Evolutionary conservation across 92 coral and sea anemone species (phyloP).

Genomic region (Pocillopora meandrina): DNA sequence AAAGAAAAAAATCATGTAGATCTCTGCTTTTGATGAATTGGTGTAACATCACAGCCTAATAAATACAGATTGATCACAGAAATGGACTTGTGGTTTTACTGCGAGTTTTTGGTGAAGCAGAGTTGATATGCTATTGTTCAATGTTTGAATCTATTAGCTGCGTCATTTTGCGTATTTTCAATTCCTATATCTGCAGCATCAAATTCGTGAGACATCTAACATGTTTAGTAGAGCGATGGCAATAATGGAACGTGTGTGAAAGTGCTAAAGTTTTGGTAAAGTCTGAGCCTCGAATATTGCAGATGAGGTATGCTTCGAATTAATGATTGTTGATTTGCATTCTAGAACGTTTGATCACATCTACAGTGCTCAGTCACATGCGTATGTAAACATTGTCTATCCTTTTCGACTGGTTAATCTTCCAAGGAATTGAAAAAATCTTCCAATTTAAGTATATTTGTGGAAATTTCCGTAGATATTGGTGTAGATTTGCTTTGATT

Average conservation of each 20-base stretch:
- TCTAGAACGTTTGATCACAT: neutral
- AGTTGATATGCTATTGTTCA: neutral
- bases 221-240: neutral
- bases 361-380: neutral
- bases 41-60: conserved; percentile 46
- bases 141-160: neutral
- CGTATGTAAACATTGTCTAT: neutral
- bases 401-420: neutral
- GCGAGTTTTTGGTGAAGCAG: conserved; percentile 6
- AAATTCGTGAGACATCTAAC: neutral
- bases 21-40: conserved; percentile 28
- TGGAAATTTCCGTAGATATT: too few species aligned
- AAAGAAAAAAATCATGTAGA: conserved; percentile 18
- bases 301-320: neutral
- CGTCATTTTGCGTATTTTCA: neutral
- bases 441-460: too few species aligned
- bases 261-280: neutral
- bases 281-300: neutral
- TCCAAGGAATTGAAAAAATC: neutral
- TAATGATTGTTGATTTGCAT: neutral
- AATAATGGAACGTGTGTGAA: neutral
- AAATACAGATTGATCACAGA: conserved; percentile 50
- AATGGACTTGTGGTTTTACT: conserved; percentile 25
- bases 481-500: too few species aligned
- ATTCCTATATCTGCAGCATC: neutral